Evolutionary conservation across 2,888 invertebrate species (phyloP), one percentile per base, ranked within the genome.

Genomic region (Augochlorella aurata): DNA sequence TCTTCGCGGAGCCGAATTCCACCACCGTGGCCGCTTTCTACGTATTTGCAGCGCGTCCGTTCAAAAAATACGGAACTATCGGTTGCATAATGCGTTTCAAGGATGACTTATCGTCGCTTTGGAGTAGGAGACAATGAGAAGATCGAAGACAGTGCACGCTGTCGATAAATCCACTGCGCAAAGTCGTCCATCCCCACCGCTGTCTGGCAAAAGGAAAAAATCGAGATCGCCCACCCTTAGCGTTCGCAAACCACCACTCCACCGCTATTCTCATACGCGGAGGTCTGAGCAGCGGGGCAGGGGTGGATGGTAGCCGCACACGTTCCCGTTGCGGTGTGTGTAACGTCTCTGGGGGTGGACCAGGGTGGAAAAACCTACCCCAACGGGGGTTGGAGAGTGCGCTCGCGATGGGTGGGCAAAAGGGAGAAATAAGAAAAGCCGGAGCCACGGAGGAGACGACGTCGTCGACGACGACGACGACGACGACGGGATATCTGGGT

Each of bases 401-500:
- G 79, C 70, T 84, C 63, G 86, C 85, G 84, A 85, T 85, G 87
- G 89, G 86, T 68, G 87, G 78, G 82, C 74, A 54, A 90, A 90
- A 90, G 91, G 87, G 87, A 90, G 89, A 89, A 90, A 91, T 89
- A 90, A 90, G 90, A 89, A 87, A 87, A 87, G 84, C 82, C 83
- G 87, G 88, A 88, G 89, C 87, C 86, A 85, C 85, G 87, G 83
- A 87, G 88, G 87, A 90, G 89, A 87, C 85, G 89, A 87, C 86
- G 88, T 80, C 89, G 89, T 70, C 87, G 88, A 82, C 83, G 86
- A 86, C 76, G 81, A 67, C 86, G 82, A 83, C 88, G 88, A 85
- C 88, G 88, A 89, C 85, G 89, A 90, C 87, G 89, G 91, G 91
- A 93, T 90, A 90, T 93, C 92, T 93, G 91, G 93, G 92, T 92